Base-by-base conservation (phyloP, 2,888 invertebrate species). In the Mythimna pallens region DNA sequence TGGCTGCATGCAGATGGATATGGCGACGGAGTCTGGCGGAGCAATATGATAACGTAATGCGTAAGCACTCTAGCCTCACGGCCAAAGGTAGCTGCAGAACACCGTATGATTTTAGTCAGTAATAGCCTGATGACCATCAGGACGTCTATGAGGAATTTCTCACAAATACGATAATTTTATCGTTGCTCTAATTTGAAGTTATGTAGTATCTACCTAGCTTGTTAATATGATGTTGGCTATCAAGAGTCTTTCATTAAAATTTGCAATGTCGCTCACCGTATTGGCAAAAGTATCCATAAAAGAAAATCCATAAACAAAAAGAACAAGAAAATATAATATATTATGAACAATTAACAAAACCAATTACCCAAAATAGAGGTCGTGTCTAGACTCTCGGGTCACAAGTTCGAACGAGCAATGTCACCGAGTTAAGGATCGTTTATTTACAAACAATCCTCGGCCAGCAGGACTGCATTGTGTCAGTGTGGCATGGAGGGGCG, bases 391-490 rank as follows among this genome's bases (percentile, higher is more conserved):
- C 47, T 47, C 47, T 47, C 47, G 14, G 36, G 75, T 58, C 34
- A 22, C 10, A 62, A 75, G 62, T 77, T 76, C 25, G 59, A 61
- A 40, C 30, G 59, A 55, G 10, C 65, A 79, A 79, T 79, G 79
- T 55, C 76, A 61, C 12, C 22, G 63, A 77, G 63, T 78, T 70
- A 59, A 64, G 52, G 65, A 65, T 57, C 34, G 50, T 82, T 58
- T 78, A 81, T 83, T 79, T 79, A 83, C 66, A 80, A 73, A 80
- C 76, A 82, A 74, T 75, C 64, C 52, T 76, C 71, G 40, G 54
- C 67, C 65, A 64, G 63, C 62, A 71, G 78, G 82, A 81, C 80
- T 79, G 71, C 76, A 75, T 83, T 82, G 81, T 79, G 74, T 84
- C 67, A 73, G 59, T 61, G 70, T 58, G 57, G 75, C 75, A 73